Base-by-base conservation (phyloP, 2,888 invertebrate species). In the Pardosa pseudoannulata region DNA sequence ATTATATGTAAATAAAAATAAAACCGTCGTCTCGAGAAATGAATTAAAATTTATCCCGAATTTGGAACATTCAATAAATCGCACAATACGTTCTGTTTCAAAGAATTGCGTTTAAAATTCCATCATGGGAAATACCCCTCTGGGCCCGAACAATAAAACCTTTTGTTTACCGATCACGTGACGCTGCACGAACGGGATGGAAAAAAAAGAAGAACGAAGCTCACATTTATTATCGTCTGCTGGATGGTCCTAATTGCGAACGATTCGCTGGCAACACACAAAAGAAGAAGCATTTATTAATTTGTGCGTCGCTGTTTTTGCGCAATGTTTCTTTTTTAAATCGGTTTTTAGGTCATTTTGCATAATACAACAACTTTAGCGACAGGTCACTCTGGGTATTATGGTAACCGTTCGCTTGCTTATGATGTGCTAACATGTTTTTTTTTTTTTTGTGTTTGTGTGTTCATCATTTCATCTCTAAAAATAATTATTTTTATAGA, bases 281-380 rank as follows among this genome's bases (percentile, higher is more conserved):
- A 31, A 6, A 78, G 23, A 56, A 56, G 50, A 41, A 29, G 36
- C 19, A 13, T 1, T 27, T 68, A 81, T 81, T 81, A 74, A 81
- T 81, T n/a, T 81, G 68, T 39, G n/a, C 16, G 9, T n/a, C n/a
- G n/a, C n/a, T n/a, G n/a, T n/a, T n/a, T 16, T 74, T 74, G 28
- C 74, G 67, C 39, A 65, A 72, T 41, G 19, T 36, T 70, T 56
- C 50, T 67, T 74, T 81, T 74, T 81, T 74, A 81, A 81, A 74
- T 74, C 81, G 81, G 81, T 81, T 81, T 81, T 39, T 39, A 68
- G 81, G 81, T 81, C 81, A 62, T 31, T 79, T 46, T 29, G 65
- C 72, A 80, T 80, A 80, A 80, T 80, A 41, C 71, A 73, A 11
- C n/a, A n/a, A 23, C 62, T 32, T 50, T 19, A 13, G 68, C 29